These are phyloP conservation scores for Rostratula benghalensis DNA, from an alignment of 2,113 vertebrate species.

Conservation along the genomic window DNA sequence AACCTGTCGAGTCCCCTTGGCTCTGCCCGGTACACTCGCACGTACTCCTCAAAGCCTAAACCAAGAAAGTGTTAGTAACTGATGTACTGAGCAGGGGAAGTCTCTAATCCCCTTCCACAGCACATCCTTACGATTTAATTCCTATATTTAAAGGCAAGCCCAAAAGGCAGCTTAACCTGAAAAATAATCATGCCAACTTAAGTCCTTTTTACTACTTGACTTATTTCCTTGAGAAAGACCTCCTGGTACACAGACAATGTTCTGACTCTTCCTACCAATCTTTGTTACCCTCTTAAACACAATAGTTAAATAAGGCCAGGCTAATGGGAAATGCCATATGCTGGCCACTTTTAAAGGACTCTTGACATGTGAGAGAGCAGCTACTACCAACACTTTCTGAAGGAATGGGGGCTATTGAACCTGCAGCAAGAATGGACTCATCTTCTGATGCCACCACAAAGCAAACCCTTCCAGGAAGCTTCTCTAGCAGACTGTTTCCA, in stretches of 20 bases:
- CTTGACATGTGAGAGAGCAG: not conserved
- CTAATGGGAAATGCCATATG: not conserved
- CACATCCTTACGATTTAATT: not conserved
- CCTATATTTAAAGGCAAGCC: not conserved
- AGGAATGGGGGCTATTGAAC: conserved; percentile 30
- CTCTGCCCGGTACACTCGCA: conserved; percentile 70
- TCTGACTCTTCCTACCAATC: not conserved
- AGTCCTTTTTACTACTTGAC: not conserved
- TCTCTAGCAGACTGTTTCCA: conserved; percentile 33
- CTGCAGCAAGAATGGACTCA: conserved; percentile 79
- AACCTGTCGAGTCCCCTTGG: conserved; percentile 62
- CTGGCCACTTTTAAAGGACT: not conserved
- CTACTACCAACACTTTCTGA: not conserved
- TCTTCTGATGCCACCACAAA: conserved; percentile 75
- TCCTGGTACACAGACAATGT: not conserved
- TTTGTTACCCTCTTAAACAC: not conserved
- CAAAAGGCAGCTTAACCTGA: not conserved
- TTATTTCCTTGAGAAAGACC: not conserved
- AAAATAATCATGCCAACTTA: not conserved
- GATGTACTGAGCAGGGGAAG: not conserved
- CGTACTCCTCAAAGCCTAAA: conserved; percentile 73
- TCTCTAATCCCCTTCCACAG: not conserved
- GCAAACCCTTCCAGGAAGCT: conserved; percentile 72
- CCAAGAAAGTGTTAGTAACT: not conserved
- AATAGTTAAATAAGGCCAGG: not conserved